These are phyloP conservation scores for Orchesellides sinensis DNA, from an alignment of 2,888 invertebrate species.

Conservation along the genomic window DNA sequence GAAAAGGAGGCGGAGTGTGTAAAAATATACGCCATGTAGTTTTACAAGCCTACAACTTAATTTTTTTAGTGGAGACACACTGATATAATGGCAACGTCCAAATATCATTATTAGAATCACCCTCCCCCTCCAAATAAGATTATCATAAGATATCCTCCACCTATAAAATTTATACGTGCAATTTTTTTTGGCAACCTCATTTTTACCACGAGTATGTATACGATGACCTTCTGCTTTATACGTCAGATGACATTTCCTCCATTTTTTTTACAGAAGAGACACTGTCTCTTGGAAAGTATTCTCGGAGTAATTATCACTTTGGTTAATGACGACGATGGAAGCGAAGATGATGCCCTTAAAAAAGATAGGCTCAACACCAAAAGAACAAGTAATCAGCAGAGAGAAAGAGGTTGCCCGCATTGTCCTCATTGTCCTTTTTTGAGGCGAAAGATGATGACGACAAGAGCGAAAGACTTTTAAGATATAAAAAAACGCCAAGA, in stretches of 20 bases:
- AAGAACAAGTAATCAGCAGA: too few species aligned
- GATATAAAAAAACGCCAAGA: too few species aligned
- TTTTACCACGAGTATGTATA: slow-evolving; percentile 8
- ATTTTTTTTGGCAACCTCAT: slow-evolving; percentile 31
- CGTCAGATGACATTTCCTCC: slow-evolving; percentile 35
- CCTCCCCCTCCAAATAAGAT: too few species aligned
- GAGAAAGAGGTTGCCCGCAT: slow-evolving; percentile 15
- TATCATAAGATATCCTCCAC: too few species aligned
- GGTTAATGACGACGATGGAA: slow-evolving; percentile 3
- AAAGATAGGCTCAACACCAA: too few species aligned
- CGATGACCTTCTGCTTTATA: slow-evolving; percentile 16
- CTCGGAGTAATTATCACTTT: slow-evolving; percentile 29
- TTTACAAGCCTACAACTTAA: too few species aligned
- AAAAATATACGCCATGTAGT: too few species aligned
- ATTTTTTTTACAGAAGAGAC: not conserved
- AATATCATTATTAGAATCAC: slow-evolving; percentile 17
- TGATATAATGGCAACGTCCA: slow-evolving; percentile 20
- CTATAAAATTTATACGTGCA: too few species aligned
- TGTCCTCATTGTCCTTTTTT: slow-evolving; percentile 24
- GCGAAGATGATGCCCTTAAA: slow-evolving; percentile 5
- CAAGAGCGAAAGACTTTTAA: not conserved
- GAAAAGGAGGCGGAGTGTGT: too few species aligned
- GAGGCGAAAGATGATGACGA: not conserved
- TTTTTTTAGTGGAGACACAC: too few species aligned
- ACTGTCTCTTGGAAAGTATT: slow-evolving; percentile 10